Conservation (phyloP, 2,797 vertebrate species). For the Cirrhinus molitorella region DNA sequence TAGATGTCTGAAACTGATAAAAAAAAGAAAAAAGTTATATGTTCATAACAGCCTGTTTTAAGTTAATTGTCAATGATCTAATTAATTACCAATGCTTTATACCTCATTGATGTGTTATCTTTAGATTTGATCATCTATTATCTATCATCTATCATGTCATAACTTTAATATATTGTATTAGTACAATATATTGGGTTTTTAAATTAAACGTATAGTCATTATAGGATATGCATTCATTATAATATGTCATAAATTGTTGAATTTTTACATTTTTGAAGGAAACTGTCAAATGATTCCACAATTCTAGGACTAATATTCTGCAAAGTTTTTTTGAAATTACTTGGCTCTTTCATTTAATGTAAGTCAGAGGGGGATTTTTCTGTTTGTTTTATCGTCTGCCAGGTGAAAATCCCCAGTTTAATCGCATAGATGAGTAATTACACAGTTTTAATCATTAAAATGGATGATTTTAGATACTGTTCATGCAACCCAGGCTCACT, state of each 20-base stretch:
- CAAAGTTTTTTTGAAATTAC: neutral
- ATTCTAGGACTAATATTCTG: neutral
- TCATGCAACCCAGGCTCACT: neutral
- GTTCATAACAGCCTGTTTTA: neutral
- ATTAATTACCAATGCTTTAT: neutral
- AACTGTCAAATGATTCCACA: neutral
- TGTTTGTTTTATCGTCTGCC: neutral
- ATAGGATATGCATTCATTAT: no score
- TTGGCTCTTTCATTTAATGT: neutral
- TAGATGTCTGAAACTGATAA: neutral
- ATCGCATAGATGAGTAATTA: neutral
- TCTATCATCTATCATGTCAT: neutral
- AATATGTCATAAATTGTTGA: neutral
- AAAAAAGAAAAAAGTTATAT: neutral
- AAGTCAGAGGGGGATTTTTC: neutral
- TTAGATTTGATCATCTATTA: neutral
- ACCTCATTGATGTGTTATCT: neutral
- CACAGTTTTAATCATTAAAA: neutral
- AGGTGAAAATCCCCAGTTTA: neutral
- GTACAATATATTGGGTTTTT: neutral
- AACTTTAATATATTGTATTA: neutral
- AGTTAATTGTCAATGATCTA: neutral
- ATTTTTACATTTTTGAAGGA: neutral
- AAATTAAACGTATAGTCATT: no score
- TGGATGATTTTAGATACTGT: neutral